Evolutionary conservation across 2,113 vertebrate species (phyloP), one percentile per base, ranked within the genome.

Genomic region (Chiloscyllium plagiosum): DNA sequence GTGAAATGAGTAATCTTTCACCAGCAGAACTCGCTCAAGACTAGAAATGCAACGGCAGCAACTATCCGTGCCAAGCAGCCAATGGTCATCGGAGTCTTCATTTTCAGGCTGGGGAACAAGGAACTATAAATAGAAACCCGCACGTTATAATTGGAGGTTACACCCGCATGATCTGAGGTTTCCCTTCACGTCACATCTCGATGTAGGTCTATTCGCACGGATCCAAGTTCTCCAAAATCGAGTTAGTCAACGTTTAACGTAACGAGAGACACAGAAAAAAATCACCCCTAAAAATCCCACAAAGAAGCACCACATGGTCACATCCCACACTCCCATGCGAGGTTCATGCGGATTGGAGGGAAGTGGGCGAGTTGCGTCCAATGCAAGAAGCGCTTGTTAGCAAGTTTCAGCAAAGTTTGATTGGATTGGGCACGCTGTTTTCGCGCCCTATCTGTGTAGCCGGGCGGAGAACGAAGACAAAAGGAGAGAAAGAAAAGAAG

Each of bases 391-490:
- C 69, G 96, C 96, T 97, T 97, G 96, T 96, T 96, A 92, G 80
- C 0, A 95, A 96, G 96, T 96, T 61, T 97, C 97, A 98, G 97
- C 97, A 97, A 97, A 96, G 96, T 96, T 96, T 96, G 96, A 96
- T 97, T 96, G 96, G 96, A 97, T 97, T 98, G 97, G 97, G 96
- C 96, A 96, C 95, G 52, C n/a, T 96, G 94, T 96, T 98, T 98
- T 98, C 97, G 97, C 97, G 97, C 97, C 97, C 97, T 96, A 97
- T 97, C 97, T 97, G 96, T 96, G 96, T 96, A 96, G 96, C 92
- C 68, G 96, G 97, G 96, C 97, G 96, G 97, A 97, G 96, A 95
- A 96, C 97, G 97, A 96, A 96, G 96, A 96, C 96, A 96, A 96
- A 96, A 96, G 96, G 96, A 95, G 85, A 92, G 96, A 96, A 96